These are phyloP conservation scores for Amblyraja radiata DNA, from an alignment of 2,797 vertebrate genomes.

Conservation along the genomic window DNA sequence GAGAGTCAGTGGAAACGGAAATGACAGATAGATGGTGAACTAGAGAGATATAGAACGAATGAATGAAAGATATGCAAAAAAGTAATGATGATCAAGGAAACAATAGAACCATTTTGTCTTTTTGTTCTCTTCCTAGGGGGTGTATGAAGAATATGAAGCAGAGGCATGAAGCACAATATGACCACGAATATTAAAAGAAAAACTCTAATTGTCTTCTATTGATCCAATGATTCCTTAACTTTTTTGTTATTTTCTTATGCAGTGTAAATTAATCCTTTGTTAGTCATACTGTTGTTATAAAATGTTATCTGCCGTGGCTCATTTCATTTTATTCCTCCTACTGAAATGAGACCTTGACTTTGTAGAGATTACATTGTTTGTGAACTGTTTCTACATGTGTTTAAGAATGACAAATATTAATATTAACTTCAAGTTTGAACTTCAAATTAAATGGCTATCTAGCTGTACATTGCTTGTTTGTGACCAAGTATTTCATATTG, in stretches of 20 bases:
- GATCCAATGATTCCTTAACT: constrained; percentile 30
- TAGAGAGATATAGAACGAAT: too few relatives aligned
- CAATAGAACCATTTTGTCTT: background rate
- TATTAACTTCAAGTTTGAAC: constrained; percentile 45
- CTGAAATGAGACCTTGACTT: constrained; percentile 65
- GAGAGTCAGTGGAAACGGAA: too few relatives aligned
- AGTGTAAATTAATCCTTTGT: background rate
- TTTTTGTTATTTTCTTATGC: constrained; percentile 27
- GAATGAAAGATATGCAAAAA: too few relatives aligned
- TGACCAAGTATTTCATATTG: constrained; percentile 63
- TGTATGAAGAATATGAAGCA: constrained; percentile 94
- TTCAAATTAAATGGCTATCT: constrained; percentile 50
- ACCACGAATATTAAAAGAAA: constrained; percentile 15
- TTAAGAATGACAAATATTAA: constrained; percentile 40
- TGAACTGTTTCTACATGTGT: constrained; percentile 54
- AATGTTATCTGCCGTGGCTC: constrained; percentile 50
- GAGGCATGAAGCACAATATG: constrained; percentile 78
- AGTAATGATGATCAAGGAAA: background rate
- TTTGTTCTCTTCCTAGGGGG: constrained; percentile 58
- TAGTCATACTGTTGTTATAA: constrained; percentile 12
- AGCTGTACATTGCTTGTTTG: constrained; percentile 69
- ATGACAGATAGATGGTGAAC: too few relatives aligned
- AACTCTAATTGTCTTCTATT: constrained; percentile 12
- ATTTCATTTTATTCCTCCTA: constrained; percentile 74
- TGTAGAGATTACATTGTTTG: constrained; percentile 60